phyloP scores from a whole-genome alignment of 1,140 invertebrate genomes.

The Bacillus rossius region DNA sequence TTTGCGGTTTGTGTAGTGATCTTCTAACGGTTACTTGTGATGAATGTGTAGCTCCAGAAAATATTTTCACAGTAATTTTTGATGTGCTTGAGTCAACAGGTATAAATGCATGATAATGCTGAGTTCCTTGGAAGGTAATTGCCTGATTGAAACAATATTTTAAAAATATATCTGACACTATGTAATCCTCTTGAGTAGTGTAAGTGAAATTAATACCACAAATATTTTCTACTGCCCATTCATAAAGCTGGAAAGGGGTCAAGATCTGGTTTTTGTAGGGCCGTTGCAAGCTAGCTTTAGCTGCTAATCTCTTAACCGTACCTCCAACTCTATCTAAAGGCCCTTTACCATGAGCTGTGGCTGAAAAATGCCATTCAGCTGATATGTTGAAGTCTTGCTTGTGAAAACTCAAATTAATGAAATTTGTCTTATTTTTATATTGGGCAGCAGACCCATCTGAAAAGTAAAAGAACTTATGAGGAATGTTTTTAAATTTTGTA shows the following conservation, averaged over 20 bases:
- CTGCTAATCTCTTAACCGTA: slow-evolving; percentile 26
- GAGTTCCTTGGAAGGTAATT: slow-evolving; percentile 5
- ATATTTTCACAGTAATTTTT: no score
- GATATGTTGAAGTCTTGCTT: slow-evolving; percentile 22
- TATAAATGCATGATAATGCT: slow-evolving; percentile 5
- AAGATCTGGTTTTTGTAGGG: slow-evolving; percentile 18
- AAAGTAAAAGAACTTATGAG: slow-evolving; percentile 25
- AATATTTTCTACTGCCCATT: slow-evolving; percentile 12
- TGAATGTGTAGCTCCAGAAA: no score
- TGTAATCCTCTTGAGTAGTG: background rate
- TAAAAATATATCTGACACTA: background rate
- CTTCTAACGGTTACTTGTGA: no score
- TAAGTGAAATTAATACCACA: slow-evolving; percentile 3
- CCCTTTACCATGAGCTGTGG: slow-evolving; percentile 27
- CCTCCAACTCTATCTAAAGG: slow-evolving; percentile 11
- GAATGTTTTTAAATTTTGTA: slow-evolving; percentile 9
- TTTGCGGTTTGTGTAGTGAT: no score
- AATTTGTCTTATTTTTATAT: background rate
- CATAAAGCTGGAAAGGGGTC: slow-evolving; percentile 13
- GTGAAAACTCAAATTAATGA: slow-evolving; percentile 4
- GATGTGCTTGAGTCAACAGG: background rate
- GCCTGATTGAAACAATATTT: background rate
- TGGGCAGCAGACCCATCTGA: slow-evolving; percentile 26
- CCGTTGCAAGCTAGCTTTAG: slow-evolving; percentile 24
- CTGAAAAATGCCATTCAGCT: slow-evolving; percentile 28